Base-by-base conservation (phyloP, 2,797 vertebrate species). In the Ctenochaetus hawaiiensis region DNA sequence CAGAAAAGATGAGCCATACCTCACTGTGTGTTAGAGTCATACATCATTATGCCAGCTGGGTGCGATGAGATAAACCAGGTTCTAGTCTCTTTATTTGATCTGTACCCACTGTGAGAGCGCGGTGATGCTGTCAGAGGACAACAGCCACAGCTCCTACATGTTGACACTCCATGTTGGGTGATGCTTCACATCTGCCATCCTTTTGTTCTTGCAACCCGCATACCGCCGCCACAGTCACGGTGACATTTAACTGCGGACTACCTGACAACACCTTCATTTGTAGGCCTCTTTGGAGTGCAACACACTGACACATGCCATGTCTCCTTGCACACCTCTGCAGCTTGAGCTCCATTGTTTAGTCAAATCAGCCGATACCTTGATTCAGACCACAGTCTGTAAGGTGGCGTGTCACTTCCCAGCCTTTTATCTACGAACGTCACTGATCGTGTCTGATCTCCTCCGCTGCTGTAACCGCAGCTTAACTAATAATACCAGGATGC, bases 1-100 rank as follows among this genome's bases (percentile, higher is more conserved):
- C 87, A 89, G 83, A 93, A 90, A 91, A 91, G 82, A 93, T 84
- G 94, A 94, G 92, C 93, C 93, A 93, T 93, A 93, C 83, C 84
- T 92, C 92, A 92, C 87, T 90, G 87, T 92, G 88, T 88, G 89
- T 90, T 87, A 77, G 73, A 85, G 77, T 80, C 77, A 88, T 87
- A 58, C 69, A 23, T 87, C 66, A 77, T 87, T 82, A 79, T 78
- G 78, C 69, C 81, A 67, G 67, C 82, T 69, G 83, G 62, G 80
- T 90, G 87, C 52, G 77, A 84, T 68, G 82, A 90, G 82, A 88
- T 87, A 60, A 91, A 83, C 59, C 83, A 85, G 83, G 83, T 88
- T 86, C 72, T 64, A 81, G 84, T 87, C 80, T 90, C 63, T 87
- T 73, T 83, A 75, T 91, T 80, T 86, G 83, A 84, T 82, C 54